These are phyloP conservation scores for Manis javanica DNA, from an alignment of 2,797 vertebrate genomes.

Conservation along the genomic window DNA sequence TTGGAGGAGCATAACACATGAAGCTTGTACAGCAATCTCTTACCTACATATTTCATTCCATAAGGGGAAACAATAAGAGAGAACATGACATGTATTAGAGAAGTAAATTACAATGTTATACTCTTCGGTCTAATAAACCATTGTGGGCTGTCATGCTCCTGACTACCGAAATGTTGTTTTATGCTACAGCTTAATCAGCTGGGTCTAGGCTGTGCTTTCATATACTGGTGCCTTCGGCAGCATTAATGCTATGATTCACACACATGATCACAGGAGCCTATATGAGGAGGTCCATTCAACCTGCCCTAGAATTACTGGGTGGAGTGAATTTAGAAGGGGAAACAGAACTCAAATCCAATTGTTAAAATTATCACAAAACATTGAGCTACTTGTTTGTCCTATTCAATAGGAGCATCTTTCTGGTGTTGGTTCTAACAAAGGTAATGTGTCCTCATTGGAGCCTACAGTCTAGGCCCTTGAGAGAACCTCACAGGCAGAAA, in stretches of 20 bases:
- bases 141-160: constrained; percentile 82
- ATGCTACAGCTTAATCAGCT: constrained; percentile 84
- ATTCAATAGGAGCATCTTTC: constrained; percentile 68
- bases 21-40: constrained; percentile 79
- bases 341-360: constrained; percentile 58
- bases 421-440: constrained; percentile 56
- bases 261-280: constrained; percentile 58
- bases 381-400: constrained; percentile 60
- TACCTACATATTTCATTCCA: constrained; percentile 84
- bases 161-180: constrained; percentile 84
- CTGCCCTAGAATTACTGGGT: constrained; percentile 68
- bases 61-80: constrained; percentile 86
- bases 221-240: constrained; percentile 69
- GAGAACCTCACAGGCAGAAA: constrained; percentile 23
- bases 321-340: constrained; percentile 72
- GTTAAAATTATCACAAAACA: constrained; percentile 74
- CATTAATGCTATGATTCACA: constrained; percentile 81
- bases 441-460: constrained; percentile 70
- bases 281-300: constrained; percentile 38
- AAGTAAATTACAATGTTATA: constrained; percentile 86
- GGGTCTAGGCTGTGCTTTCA: constrained; percentile 75
- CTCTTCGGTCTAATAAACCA: constrained; percentile 85
- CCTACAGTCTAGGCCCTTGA: constrained; percentile 37
- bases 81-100: constrained; percentile 85
- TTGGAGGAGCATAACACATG: constrained; percentile 82